Evolutionary conservation across 2,888 invertebrate species (phyloP), one percentile per base, ranked within the genome.

Genomic region (Nomada ruficornis): DNA sequence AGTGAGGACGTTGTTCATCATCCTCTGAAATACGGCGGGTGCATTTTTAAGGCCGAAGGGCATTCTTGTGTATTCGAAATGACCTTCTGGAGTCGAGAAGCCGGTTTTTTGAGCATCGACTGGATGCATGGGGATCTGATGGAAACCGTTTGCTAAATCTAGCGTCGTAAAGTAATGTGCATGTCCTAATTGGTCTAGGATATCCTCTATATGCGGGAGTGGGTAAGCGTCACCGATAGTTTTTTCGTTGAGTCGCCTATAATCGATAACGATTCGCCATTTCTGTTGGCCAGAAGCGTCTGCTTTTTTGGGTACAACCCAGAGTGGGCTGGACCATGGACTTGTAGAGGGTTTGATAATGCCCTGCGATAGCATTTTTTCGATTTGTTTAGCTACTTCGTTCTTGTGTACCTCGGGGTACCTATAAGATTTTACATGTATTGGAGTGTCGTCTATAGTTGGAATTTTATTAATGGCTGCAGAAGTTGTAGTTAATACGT

Each of bases 21-120:
- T 57, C 23, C 68, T 7, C 55, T 69, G 57, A 26, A 69, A 69
- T 1, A n/a, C 15, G 0, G 57, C 42, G 7, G 68, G 68, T 9
- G 42, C 68, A 57, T 69, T 69, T 69, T 69, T 69, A 0, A 69
- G 26, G 2, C 68, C 57, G 36, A 69, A 70, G 11, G 69, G 70
- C 60, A 71, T 71, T 1, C 71, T 60, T 18, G 50, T 71, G 52
- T 15, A 71, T 62, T 71, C 60, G 26, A 29, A 71, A 26, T 71
- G 71, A 9, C 62, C 62, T n/a, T 36, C 44, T 10, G 60, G 60
- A 0, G 71, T 71, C 2, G 60, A 71, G 10, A 70, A 70, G 0
- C 26, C 60, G 0, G 70, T 70, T 50, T 70, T 70, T n/a, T 18
- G 47, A 0, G 15, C 26, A 11, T 70, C 44, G 1, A n/a, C 29